Conservation (phyloP, 2,888 invertebrate genomes). For the Ashinkailepas kermadecensis region DNA sequence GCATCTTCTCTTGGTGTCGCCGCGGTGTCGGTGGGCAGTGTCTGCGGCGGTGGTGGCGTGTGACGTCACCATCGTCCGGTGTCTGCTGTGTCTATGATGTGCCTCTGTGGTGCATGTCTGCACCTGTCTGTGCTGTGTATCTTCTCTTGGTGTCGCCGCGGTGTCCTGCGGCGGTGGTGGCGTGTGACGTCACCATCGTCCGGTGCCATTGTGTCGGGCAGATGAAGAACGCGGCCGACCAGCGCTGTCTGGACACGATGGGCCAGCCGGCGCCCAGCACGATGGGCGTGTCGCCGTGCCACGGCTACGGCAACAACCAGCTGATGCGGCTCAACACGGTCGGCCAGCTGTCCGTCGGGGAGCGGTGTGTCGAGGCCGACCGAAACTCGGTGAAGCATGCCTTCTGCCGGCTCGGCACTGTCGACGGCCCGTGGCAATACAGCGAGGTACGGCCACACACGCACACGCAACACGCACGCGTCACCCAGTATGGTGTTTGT, state of each 20-base stretch:
- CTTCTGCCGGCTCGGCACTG: constrained; percentile 84
- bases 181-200: neutral
- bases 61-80: neutral
- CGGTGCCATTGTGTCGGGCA: constrained; percentile 37
- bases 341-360: constrained; percentile 91
- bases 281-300: constrained; percentile 85
- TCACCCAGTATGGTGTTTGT: no score
- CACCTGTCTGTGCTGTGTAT: no score
- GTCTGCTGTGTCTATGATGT: no score
- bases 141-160: no score
- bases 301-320: constrained; percentile 92
- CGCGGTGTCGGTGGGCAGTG: no score
- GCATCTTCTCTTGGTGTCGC: no score
- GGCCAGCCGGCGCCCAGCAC: constrained; percentile 84
- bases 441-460: constrained; percentile 51
- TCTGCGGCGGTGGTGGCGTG: no score
- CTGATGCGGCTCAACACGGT: constrained; percentile 82
- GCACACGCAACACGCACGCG: no score
- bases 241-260: constrained; percentile 84
- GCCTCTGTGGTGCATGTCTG: no score
- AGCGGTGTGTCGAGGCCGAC: constrained; percentile 88
- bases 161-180: no score
- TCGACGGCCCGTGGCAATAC: constrained; percentile 91
- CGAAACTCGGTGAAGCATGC: constrained; percentile 81
- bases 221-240: constrained; percentile 69